These are phyloP conservation scores for Batillaria attramentaria DNA, from an alignment of 1,140 invertebrate species.

Conservation along the genomic window DNA sequence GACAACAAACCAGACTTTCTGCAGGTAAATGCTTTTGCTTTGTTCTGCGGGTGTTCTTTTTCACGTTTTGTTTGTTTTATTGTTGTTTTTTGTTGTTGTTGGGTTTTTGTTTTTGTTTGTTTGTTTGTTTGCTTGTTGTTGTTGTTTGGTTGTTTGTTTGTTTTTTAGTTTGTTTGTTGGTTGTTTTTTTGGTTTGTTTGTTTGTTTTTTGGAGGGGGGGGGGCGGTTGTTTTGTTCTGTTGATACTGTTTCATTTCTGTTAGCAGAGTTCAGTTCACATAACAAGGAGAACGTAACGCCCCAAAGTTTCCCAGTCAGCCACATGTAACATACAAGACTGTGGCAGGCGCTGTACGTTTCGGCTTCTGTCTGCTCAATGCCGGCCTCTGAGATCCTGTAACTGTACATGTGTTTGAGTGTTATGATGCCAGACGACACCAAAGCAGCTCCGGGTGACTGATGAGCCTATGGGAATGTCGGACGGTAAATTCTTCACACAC, in stretches of 20 bases:
- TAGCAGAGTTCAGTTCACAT: no score
- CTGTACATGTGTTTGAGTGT: no score
- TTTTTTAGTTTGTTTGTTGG: background rate
- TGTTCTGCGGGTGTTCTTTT: background rate
- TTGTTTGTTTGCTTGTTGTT: background rate
- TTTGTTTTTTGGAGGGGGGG: background rate
- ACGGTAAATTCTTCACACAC: background rate
- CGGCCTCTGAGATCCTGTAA: no score
- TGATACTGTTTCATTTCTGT: background rate
- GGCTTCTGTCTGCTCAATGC: no score
- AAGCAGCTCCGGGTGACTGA: background rate
- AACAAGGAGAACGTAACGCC: no score
- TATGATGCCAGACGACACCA: no score
- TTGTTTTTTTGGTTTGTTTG: background rate
- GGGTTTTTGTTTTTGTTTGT: background rate
- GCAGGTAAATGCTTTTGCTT: no score
- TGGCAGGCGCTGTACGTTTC: no score
- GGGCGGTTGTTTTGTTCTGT: background rate
- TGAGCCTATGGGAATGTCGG: background rate
- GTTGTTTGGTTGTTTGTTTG: background rate
- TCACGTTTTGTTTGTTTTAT: background rate
- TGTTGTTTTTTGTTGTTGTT: background rate
- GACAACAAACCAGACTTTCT: background rate
- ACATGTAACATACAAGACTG: no score
- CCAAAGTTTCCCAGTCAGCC: no score